Percentiles rank a stretch among this genome's conserved stretches.
Evolutionary conservation across 2,888 invertebrate genomes (phyloP).

Genomic region (Archips xylosteana): DNA sequence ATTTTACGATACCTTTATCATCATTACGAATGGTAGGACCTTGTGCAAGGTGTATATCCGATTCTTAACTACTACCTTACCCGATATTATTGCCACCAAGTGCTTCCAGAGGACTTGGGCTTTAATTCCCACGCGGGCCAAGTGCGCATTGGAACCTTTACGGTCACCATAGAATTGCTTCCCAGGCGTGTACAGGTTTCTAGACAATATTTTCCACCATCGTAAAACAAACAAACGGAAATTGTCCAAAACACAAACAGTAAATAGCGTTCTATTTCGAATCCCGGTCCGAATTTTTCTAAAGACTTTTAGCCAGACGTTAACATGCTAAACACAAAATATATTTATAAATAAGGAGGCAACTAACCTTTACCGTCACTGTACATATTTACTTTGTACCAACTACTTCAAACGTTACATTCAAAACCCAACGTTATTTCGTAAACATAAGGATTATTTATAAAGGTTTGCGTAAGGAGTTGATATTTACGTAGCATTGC

Average conservation of each 20-base stretch:
- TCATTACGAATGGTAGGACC: no score
- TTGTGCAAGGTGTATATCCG: no score
- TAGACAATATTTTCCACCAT: no score
- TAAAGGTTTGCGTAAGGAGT: neutral
- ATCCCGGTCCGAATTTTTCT: neutral
- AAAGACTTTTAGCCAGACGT: neutral
- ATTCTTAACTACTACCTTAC: no score
- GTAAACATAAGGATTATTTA: neutral
- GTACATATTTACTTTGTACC: neutral
- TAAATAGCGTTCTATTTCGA: neutral
- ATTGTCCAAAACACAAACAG: neutral
- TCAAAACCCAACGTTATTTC: neutral
- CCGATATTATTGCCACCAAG: no score
- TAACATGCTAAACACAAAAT: neutral
- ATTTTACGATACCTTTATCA: no score
- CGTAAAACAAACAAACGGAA: no score
- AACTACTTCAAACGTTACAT: neutral
- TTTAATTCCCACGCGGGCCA: no score
- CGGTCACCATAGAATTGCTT: no score
- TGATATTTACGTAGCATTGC: conserved; percentile 1
- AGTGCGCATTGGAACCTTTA: no score
- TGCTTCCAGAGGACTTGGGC: no score
- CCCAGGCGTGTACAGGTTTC: no score
- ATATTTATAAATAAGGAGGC: conserved; percentile 11
- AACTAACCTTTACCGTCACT: conserved; percentile 12